Conservation (phyloP, 92 coral and sea anemone species). For the Metridium senile region DNA sequence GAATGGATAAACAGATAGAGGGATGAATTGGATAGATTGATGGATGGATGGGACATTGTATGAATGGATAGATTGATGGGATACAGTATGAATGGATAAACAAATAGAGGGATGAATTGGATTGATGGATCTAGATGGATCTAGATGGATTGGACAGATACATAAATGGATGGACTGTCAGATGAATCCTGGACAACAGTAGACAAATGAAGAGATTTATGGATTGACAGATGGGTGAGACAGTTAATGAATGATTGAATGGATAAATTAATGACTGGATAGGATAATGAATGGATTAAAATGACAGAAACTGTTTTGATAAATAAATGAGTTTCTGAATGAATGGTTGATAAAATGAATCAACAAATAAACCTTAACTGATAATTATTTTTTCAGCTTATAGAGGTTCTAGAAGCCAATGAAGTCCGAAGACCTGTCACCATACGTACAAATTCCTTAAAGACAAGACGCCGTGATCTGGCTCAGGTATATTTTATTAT, state of each 20-base stretch:
- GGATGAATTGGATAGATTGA: not conserved
- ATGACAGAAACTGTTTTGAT: not conserved
- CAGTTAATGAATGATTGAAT: not conserved
- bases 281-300: not conserved
- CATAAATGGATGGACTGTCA: not conserved
- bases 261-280: not conserved
- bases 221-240: not conserved
- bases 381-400: slow-evolving; percentile 39
- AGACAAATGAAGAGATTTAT: not conserved
- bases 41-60: not conserved
- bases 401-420: slow-evolving; percentile 94
- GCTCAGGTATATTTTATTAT: slow-evolving; percentile 70
- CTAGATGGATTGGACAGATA: not conserved
- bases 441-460: slow-evolving; percentile 87
- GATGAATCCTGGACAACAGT: not conserved
- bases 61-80: not conserved
- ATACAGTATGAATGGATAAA: not conserved
- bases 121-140: not conserved
- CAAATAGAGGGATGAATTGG: not conserved
- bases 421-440: slow-evolving; percentile 97
- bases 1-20: not conserved
- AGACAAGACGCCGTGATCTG: slow-evolving; percentile 89
- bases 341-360: not conserved
- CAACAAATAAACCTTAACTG: not conserved
- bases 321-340: not conserved